Conservation (phyloP, 2,888 invertebrate species). For the Cheilosia grossa region DNA sequence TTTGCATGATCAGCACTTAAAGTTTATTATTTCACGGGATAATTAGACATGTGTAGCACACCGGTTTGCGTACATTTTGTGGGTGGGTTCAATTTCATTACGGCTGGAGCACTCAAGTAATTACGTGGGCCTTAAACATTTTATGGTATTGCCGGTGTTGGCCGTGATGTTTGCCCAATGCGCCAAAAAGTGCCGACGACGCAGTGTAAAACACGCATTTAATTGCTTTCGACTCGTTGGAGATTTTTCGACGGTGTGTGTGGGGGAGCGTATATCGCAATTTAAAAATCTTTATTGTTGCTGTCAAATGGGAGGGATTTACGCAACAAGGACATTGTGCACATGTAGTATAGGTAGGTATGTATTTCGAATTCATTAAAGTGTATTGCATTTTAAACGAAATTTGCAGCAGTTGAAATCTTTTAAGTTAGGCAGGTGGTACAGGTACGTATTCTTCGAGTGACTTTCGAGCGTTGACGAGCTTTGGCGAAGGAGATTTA, state of each 20-base stretch:
- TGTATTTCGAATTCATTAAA: slow-evolving; percentile 13
- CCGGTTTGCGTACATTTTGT: slow-evolving; percentile 20
- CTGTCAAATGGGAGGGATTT: slow-evolving; percentile 24
- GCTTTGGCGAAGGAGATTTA: no score
- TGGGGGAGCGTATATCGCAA: slow-evolving; percentile 26
- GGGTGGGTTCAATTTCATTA: slow-evolving; percentile 58
- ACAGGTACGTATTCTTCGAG: no score
- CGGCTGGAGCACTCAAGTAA: slow-evolving; percentile 57
- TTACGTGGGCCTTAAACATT: slow-evolving; percentile 64
- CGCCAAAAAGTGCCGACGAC: slow-evolving; percentile 27
- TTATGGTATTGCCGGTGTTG: slow-evolving; percentile 33
- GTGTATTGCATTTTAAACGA: background rate
- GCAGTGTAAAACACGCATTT: slow-evolving; percentile 36
- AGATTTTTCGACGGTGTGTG: background rate
- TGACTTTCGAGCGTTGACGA: no score
- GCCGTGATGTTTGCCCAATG: slow-evolving; percentile 31
- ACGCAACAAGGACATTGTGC: slow-evolving; percentile 12
- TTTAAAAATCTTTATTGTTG: slow-evolving; percentile 46
- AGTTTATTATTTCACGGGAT: slow-evolving; percentile 71
- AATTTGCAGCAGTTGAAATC: no score
- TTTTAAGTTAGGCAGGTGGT: background rate
- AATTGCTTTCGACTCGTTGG: slow-evolving; percentile 38
- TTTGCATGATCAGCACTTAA: slow-evolving; percentile 72
- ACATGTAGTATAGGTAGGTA: no score
- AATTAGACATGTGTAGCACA: slow-evolving; percentile 63